A percentile compares a stretch with the other conserved stretches of the same genome.
Evolutionary conservation across 2,888 invertebrate species (phyloP).

Genomic region (Nomada lathburiana): DNA sequence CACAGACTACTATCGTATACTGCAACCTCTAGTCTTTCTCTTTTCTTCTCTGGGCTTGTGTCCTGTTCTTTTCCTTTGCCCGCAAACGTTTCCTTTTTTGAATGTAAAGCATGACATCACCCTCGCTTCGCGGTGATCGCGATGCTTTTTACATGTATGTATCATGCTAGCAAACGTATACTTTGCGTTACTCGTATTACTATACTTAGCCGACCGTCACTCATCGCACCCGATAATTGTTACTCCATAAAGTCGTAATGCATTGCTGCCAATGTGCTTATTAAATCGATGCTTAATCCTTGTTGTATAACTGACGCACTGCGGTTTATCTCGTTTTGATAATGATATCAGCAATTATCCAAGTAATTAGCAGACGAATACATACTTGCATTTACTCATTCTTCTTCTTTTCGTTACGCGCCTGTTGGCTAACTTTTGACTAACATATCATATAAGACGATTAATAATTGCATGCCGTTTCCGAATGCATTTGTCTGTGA

Average conservation of each 20-base stretch:
- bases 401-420: too few species aligned
- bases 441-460: too few species aligned
- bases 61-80: constrained; percentile 46
- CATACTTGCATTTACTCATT: too few species aligned
- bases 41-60: not conserved
- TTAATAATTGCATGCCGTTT: not conserved
- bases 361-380: not conserved
- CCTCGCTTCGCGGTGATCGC: constrained; percentile 57
- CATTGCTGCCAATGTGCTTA: not conserved
- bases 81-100: constrained; percentile 74
- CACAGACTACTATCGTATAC: constrained; percentile 49
- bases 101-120: constrained; percentile 75
- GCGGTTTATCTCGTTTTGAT: constrained; percentile 31
- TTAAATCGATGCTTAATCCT: constrained; percentile 32
- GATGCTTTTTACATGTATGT: constrained; percentile 53
- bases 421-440: too few species aligned
- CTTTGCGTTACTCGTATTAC: constrained; percentile 40
- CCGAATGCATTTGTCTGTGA: constrained; percentile 8
- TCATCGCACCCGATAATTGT: not conserved
- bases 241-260: constrained; percentile 17
- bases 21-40: constrained; percentile 2
- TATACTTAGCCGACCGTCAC: not conserved
- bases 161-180: constrained; percentile 18
- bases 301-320: constrained; percentile 26
- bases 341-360: not conserved